Conservation (phyloP, 1,140 invertebrate genomes). For the Coelopa frigida region DNA sequence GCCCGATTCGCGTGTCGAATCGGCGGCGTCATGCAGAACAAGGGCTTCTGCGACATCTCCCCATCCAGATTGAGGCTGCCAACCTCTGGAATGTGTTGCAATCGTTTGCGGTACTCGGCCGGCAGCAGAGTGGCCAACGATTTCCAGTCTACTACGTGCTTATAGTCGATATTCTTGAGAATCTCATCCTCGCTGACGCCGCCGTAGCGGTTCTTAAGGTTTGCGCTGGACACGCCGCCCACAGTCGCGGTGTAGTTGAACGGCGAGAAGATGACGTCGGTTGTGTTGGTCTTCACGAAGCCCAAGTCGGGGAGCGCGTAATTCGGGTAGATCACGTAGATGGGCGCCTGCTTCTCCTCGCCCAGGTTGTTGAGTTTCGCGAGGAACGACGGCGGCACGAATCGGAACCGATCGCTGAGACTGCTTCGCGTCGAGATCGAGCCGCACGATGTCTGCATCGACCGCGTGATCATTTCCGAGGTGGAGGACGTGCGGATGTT, state of each 20-base stretch:
- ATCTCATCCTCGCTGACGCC: slow-evolving; percentile 62
- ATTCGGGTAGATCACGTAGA: slow-evolving; percentile 87
- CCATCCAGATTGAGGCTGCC: slow-evolving; percentile 42
- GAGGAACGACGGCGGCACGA: slow-evolving; percentile 58
- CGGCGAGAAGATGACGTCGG: slow-evolving; percentile 55
- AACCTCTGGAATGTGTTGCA: slow-evolving; percentile 69
- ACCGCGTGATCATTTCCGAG: slow-evolving; percentile 57
- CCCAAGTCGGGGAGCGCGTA: slow-evolving; percentile 83
- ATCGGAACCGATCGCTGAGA: slow-evolving; percentile 45
- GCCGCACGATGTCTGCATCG: slow-evolving; percentile 60
- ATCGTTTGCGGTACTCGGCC: slow-evolving; percentile 62
- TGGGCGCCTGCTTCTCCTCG: slow-evolving; percentile 59
- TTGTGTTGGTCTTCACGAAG: slow-evolving; percentile 62
- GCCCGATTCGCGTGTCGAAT: slow-evolving; percentile 51
- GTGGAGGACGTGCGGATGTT: slow-evolving; percentile 29
- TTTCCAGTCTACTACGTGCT: slow-evolving; percentile 84
- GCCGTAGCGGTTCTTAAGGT: slow-evolving; percentile 56
- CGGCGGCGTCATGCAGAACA: slow-evolving; percentile 59
- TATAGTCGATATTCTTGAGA: slow-evolving; percentile 68
- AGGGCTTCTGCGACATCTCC: slow-evolving; percentile 52
- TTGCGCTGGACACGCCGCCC: slow-evolving; percentile 21
- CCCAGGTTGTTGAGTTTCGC: slow-evolving; percentile 55
- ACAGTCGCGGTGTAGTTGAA: slow-evolving; percentile 43
- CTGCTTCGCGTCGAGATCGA: slow-evolving; percentile 37
- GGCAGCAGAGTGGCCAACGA: slow-evolving; percentile 81